A percentile compares a stretch with the other conserved stretches of the same genome.
Conservation (phyloP, 37 sponge, comb jelly and placozoan species). For the Chondrosia reniformis region DNA sequence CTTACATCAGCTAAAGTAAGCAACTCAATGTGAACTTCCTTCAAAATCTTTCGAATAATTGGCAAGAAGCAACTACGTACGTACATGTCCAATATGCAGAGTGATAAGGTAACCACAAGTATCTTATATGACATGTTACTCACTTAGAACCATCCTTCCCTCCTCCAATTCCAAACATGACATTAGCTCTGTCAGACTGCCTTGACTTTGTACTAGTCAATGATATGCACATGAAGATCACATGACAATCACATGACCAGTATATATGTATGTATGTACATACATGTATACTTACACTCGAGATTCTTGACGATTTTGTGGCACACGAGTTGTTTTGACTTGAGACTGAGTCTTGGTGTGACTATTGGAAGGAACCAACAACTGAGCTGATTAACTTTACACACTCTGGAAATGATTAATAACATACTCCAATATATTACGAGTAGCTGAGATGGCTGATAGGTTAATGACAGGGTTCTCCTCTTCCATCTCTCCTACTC, state of each 20-base stretch:
- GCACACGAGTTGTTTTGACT: too few species aligned
- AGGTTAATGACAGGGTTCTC: too few species aligned
- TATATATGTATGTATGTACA: not conserved
- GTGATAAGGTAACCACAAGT: not conserved
- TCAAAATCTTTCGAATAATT: slow-evolving; percentile 42
- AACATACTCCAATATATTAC: too few species aligned
- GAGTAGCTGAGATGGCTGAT: too few species aligned
- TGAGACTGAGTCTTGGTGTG: too few species aligned
- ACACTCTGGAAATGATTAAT: too few species aligned
- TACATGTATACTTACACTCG: too few species aligned
- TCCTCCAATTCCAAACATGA: slow-evolving; percentile 58
- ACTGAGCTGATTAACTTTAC: too few species aligned
- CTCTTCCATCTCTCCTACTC: not conserved
- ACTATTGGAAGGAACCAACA: too few species aligned
- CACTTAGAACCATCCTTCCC: slow-evolving; percentile 58
- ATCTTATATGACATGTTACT: not conserved
- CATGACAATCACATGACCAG: slow-evolving; percentile 1
- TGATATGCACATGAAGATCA: not conserved
- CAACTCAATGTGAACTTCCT: slow-evolving; percentile 28
- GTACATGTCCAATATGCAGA: not conserved
- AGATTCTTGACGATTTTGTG: too few species aligned
- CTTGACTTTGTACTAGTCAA: not conserved
- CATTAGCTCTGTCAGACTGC: slow-evolving; percentile 36
- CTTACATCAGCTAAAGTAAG: slow-evolving; percentile 39
- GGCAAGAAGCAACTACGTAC: slow-evolving; percentile 58